A percentile compares a stretch with the other conserved stretches of the same genome.
These are phyloP conservation scores for Nixonia krombeini DNA, from an alignment of 1,140 invertebrate species.

Conservation along the genomic window DNA sequence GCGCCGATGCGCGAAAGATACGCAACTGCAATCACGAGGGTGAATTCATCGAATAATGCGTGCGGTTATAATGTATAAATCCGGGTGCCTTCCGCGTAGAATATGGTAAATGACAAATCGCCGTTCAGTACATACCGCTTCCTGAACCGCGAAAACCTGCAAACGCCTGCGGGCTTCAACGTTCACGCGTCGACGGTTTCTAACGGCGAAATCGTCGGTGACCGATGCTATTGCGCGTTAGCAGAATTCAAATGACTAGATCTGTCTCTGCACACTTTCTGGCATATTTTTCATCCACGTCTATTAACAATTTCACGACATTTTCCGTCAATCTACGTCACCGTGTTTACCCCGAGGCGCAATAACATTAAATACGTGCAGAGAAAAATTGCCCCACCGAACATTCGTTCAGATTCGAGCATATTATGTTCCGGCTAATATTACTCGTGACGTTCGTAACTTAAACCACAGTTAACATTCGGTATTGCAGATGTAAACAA, in stretches of 20 bases:
- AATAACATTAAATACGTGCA: no score
- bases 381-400: no score
- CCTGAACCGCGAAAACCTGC: slow-evolving; percentile 48
- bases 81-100: slow-evolving; percentile 12
- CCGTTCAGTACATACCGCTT: slow-evolving; percentile 26
- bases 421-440: no score
- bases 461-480: no score
- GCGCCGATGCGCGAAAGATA: neutral
- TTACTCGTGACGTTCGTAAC: no score
- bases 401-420: no score
- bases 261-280: slow-evolving; percentile 30
- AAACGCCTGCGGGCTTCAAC: slow-evolving; percentile 41
- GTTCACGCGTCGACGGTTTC: slow-evolving; percentile 48
- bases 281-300: no score
- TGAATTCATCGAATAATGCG: neutral
- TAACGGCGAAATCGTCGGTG: slow-evolving; percentile 51
- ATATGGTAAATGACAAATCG: slow-evolving; percentile 17
- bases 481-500: no score
- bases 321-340: no score
- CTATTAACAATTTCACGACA: no score
- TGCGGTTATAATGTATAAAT: slow-evolving; percentile 1
- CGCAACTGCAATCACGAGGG: neutral
- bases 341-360: no score
- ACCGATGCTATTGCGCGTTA: slow-evolving; percentile 47
- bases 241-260: slow-evolving; percentile 42